Evolutionary conservation across 92 coral and sea anemone species (phyloP), one percentile per base, ranked within the genome.

Genomic region (Zoanthus sociatus): DNA sequence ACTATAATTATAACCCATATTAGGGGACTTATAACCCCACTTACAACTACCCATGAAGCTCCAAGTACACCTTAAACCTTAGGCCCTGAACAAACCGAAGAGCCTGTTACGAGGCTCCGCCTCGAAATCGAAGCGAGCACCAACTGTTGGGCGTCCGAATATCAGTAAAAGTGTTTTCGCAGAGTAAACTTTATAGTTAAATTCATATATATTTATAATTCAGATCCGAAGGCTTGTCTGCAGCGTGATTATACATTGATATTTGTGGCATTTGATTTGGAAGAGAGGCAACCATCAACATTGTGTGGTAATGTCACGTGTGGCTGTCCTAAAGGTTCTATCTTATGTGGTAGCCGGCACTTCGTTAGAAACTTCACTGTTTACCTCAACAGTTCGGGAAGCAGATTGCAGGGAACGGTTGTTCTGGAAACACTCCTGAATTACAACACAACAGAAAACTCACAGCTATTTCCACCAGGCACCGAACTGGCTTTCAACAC

Each of bases 191-290:
- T 14, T 16, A 14, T 5, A 14, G 4, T 58, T 10, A 14, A 58
- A n/a, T 16, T 63, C n/a, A 17, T 63, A 17, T 63, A 16, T n/a
- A 1, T 6, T 7, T 63, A 16, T 42, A 69, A 51, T 69, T 3
- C 44, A 91, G 94, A 89, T 61, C 77, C 78, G n/a, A 71, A 50
- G 56, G 82, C 16, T 9, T 92, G 94, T 48, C 82, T 46, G 47
- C 71, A 58, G 9, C 92, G 91, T 33, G 69, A 92, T 69, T 78
- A 86, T 89, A 93, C 96, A 3, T 51, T 92, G 74, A 79, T 91
- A 50, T 89, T 93, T 70, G 93, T 93, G 51, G 96, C 96, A 18
- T 93, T 93, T 70, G 96, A 93, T 71, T 71, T 92, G 56, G 95
- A 94, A 83, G 98, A 94, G 73, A 6, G 7, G 18, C 86, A 86